A percentile compares a stretch with the other conserved stretches of the same genome.
phyloP scores from a whole-genome alignment of 2,113 vertebrate species.

The Antennarius striatus region DNA sequence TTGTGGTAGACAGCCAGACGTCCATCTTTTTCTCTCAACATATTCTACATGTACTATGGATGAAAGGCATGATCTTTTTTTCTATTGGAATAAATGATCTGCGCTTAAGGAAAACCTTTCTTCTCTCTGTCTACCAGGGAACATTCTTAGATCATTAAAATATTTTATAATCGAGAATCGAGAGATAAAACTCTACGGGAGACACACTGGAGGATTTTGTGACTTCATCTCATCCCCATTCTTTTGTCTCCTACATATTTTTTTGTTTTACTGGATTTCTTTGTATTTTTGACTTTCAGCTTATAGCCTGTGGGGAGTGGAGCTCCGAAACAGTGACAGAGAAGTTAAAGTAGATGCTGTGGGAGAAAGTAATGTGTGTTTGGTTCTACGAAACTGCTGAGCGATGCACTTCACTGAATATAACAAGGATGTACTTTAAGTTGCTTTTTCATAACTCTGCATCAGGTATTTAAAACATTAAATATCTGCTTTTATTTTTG shows the following conservation, averaged over 20 bases:
- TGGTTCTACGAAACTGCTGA: conserved; percentile 11
- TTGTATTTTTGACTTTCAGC: conserved; percentile 5
- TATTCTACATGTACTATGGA: too few relatives aligned
- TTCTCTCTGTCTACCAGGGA: too few relatives aligned
- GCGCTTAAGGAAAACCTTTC: too few relatives aligned
- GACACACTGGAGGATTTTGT: conserved; percentile 4
- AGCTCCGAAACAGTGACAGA: not conserved
- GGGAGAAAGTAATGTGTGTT: conserved; percentile 16
- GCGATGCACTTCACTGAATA: conserved; percentile 14
- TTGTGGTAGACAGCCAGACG: too few relatives aligned
- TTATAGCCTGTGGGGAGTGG: conserved; percentile 5
- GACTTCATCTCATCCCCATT: conserved; percentile 12
- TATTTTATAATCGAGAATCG: not conserved
- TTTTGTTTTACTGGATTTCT: not conserved
- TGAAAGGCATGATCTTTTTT: too few relatives aligned
- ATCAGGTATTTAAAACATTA: not conserved
- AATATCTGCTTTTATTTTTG: too few relatives aligned
- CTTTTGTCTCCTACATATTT: not conserved
- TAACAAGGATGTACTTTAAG: conserved; percentile 4
- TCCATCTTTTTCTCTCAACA: too few relatives aligned
- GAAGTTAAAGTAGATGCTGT: conserved; percentile 14
- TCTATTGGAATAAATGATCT: too few relatives aligned
- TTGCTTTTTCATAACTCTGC: not conserved
- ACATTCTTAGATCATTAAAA: not conserved
- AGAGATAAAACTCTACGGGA: not conserved